These are phyloP conservation scores for Agriopis aurantiaria DNA, from an alignment of 2,888 invertebrate species.

Conservation along the genomic window DNA sequence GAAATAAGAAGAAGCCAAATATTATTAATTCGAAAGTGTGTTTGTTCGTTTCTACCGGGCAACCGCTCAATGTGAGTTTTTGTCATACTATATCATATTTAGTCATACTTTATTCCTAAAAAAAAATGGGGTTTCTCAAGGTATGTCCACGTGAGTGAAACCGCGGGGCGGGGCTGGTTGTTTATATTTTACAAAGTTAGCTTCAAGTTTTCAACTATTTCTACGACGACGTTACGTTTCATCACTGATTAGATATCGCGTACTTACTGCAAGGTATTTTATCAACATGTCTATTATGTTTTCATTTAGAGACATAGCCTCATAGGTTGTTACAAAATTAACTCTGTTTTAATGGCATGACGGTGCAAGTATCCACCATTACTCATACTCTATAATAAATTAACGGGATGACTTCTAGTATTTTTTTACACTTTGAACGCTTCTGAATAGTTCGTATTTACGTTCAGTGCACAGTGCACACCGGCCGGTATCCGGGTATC, in stretches of 20 bases:
- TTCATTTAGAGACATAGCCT: background rate
- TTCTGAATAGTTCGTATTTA: constrained; percentile 44
- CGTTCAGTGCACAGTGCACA: constrained; percentile 46
- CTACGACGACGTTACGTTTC: background rate
- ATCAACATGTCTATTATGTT: background rate
- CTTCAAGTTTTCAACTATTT: background rate
- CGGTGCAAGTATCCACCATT: constrained; percentile 18
- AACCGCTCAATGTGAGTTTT: too few relatives aligned
- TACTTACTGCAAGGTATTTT: constrained; percentile 9
- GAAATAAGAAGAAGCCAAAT: too few relatives aligned
- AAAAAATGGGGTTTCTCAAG: too few relatives aligned
- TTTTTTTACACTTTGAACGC: background rate
- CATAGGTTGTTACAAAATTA: background rate
- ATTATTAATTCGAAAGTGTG: too few relatives aligned
- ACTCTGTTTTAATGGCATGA: constrained; percentile 18
- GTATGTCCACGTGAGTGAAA: background rate
- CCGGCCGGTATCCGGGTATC: constrained; percentile 72
- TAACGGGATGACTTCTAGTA: constrained; percentile 30
- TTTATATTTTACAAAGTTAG: background rate
- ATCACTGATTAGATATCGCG: constrained; percentile 10
- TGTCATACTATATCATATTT: too few relatives aligned
- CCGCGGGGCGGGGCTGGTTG: too few relatives aligned
- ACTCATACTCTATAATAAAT: constrained; percentile 19
- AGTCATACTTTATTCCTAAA: too few relatives aligned
- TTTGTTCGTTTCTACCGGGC: too few relatives aligned